Percentiles rank a stretch among this genome's conserved stretches.
Conservation (phyloP, 2,797 vertebrate genomes). For the Aphelocoma californica region DNA sequence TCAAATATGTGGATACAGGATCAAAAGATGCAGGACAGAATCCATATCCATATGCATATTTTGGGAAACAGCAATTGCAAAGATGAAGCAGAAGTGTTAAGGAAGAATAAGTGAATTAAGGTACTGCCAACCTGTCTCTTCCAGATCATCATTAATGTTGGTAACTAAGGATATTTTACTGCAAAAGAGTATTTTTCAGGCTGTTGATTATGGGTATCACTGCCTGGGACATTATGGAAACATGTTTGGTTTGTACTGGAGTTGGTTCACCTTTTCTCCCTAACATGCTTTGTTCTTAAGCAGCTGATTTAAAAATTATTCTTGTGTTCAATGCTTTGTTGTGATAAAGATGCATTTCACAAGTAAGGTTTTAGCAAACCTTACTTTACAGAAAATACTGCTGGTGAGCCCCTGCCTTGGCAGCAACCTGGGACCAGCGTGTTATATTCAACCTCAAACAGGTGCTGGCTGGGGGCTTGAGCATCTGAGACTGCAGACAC, state of each 20-base stretch:
- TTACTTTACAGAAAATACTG: neutral
- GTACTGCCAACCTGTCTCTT: neutral
- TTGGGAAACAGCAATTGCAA: neutral
- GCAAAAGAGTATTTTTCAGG: neutral
- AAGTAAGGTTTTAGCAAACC: neutral
- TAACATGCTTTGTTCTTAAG: neutral
- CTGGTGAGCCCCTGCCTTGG: neutral
- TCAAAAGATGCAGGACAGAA: neutral
- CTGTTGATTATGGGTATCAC: neutral
- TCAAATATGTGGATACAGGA: neutral
- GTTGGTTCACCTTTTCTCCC: neutral
- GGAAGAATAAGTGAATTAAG: neutral
- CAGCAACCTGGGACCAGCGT: neutral
- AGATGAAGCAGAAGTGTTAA: neutral
- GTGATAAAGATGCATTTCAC: neutral
- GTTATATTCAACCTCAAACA: neutral
- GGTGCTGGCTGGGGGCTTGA: neutral
- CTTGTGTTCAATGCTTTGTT: neutral
- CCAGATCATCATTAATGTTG: neutral
- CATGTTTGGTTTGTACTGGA: accelerated
- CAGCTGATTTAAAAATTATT: accelerated
- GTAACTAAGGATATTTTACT: neutral
- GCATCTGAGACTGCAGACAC: neutral
- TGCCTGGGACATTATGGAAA: neutral
- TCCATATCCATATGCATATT: neutral